Base-by-base conservation (phyloP, 23 tunicate genomes). In the Pegea sp. region DNA sequence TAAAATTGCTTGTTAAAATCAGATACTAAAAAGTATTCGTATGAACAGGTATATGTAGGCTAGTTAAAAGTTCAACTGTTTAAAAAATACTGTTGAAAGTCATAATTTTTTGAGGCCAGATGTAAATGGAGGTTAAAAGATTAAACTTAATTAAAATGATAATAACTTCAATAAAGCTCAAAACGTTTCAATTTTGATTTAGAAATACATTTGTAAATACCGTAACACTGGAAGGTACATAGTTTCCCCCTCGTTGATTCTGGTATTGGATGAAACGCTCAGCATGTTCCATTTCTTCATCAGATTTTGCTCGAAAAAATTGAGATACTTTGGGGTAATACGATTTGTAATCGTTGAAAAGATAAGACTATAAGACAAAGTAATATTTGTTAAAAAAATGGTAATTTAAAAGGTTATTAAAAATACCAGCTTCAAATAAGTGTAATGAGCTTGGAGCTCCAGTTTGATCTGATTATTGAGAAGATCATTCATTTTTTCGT, bases 261-360 rank as follows among this genome's bases (percentile, higher is more conserved):
- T 84, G 95, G 30, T 84, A 84, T n/a, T 68, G 58, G 30, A 84
- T 84, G 52, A 84, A 84, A 53, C 66, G 48, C 61, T 84, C 95
- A 0, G 95, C 95, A 42, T 84, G 95, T 26, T 50, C 48, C 65
- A 84, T 64, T 63, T 84, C 95, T 53, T 84, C 95, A 29, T 63
- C 65, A 8, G 93, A 61, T 34, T 81, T 81, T 29, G 64, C 66
- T 25, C 81, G 75, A 57, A 81, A 66, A 44, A 61, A 81, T 42
- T 72, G 67, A 32, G 94, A 70, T 3, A 60, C 95, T 62, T 84
- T 74, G 28, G 95, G 95, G 65, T 72, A 84, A 33, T 74, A 67
- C 0, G 22, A 49, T 51, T 58, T 29, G 30, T 63, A 49, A 2
- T 52, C 69, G 28, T 67, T 26, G 70, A 84, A 84, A 43, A 74